Base-by-base conservation (phyloP, 2,797 vertebrate species). In the Acrocephalus scirpaceus region DNA sequence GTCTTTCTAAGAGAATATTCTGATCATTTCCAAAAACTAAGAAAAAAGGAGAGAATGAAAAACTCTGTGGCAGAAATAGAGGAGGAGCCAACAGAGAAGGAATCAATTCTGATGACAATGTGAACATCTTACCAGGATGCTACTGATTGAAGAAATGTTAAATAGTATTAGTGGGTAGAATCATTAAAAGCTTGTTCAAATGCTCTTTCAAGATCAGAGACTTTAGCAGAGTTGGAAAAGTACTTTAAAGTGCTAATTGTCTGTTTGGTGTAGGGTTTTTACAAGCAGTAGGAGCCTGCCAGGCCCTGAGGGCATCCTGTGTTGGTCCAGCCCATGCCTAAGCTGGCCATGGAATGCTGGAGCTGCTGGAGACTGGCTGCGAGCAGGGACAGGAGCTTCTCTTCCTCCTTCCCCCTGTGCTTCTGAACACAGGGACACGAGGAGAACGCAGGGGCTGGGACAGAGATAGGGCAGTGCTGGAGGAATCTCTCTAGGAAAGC, bases 161-260 rank as follows among this genome's bases (percentile, higher is more conserved):
- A 80, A 44, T 60, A 45, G 26, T 44, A 21, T 80, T 83, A 56
- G 30, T 32, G 22, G 21, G 45, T 2, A 85, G 57, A 82, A 84
- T 84, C 29, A 67, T 79, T 92, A 93, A 93, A 90, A 93, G 62
- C 50, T 62, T 78, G n/a, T 86, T 69, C 85, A 90, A 96, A 83
- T 47, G 60, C 78, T 92, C 71, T 93, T 93, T 93, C 85, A 90
- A 93, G 88, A 95, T 92, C 89, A 96, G 83, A 95, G 84, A 48
- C 51, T 95, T 92, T 64, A 44, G 56, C 20, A 91, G 73, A 90
- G 34, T 72, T 36, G 58, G 51, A 20, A 71, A 95, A 81, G 34
- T 58, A 88, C 81, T 94, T 94, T 86, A 88, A 94, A 94, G 57
- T 92, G 70, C 78, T 96, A 96, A 94, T 78, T 79, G n/a, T 92